Conservation (phyloP, 1,140 invertebrate genomes). For the Leptonema lineaticorne region DNA sequence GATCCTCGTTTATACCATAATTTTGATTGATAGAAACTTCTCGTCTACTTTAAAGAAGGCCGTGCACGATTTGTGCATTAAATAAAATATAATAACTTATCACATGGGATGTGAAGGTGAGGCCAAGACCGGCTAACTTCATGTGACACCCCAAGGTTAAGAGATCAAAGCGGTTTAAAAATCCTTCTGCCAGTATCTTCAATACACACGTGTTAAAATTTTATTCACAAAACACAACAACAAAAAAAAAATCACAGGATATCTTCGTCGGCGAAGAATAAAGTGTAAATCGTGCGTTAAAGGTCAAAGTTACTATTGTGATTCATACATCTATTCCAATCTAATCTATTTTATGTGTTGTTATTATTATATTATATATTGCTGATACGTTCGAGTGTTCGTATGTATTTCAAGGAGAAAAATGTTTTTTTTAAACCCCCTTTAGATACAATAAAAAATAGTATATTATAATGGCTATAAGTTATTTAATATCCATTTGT, state of each 20-base stretch:
- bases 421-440: too few relatives aligned
- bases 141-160: constrained; percentile 13
- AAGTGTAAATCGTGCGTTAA: constrained; percentile 5
- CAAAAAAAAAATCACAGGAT: too few relatives aligned
- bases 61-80: constrained; percentile 19
- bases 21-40: constrained; percentile 9
- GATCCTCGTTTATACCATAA: not conserved
- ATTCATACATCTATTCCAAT: not conserved
- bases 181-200: not conserved
- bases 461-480: too few relatives aligned
- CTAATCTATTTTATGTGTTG: constrained; percentile 13
- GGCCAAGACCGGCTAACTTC: constrained; percentile 16
- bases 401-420: not conserved
- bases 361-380: too few relatives aligned
- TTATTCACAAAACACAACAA: not conserved
- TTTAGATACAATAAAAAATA: too few relatives aligned
- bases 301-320: constrained; percentile 5
- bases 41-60: constrained; percentile 4
- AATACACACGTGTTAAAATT: not conserved
- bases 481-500: too few relatives aligned
- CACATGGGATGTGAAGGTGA: constrained; percentile 26
- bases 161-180: constrained; percentile 17
- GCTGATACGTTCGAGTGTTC: not conserved
- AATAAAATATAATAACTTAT: constrained; percentile 22
- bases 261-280: too few relatives aligned